Conservation (phyloP, 30 jellyfish, hydroid and myxozoan species). For the Hydra vulgaris region DNA sequence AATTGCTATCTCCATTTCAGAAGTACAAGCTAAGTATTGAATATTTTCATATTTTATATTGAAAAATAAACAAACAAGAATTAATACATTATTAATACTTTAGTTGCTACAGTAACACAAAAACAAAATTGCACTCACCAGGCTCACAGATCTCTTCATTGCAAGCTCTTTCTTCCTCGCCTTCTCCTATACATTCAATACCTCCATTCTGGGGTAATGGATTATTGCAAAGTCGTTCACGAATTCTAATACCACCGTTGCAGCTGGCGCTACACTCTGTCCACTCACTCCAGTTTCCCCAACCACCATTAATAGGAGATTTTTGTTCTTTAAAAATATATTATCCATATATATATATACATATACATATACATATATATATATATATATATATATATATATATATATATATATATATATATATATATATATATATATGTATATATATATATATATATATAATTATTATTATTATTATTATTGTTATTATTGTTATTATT, state of each 20-base stretch:
- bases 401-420: too few relatives aligned
- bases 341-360: neutral
- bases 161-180: conserved; percentile 45
- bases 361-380: too few relatives aligned
- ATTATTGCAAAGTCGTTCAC: conserved; percentile 73
- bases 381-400: too few relatives aligned
- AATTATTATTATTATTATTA: too few relatives aligned
- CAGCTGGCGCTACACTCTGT: conserved; percentile 56
- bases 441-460: too few relatives aligned
- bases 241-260: conserved; percentile 57
- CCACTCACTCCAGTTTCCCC: conserved; percentile 62
- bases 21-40: conserved; percentile 38
- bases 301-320: conserved; percentile 58
- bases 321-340: neutral
- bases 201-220: conserved; percentile 80
- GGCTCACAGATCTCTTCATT: conserved; percentile 48
- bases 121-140: too few relatives aligned
- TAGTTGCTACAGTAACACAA: too few relatives aligned
- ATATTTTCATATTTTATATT: too few relatives aligned
- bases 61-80: too few relatives aligned
- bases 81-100: too few relatives aligned
- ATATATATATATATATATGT: too few relatives aligned
- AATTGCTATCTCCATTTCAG: conserved; percentile 72
- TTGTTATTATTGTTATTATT: too few relatives aligned
- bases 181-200: conserved; percentile 49